phyloP scores from a whole-genome alignment of 1,140 invertebrate genomes.

The Drosophila ogumai region DNA sequence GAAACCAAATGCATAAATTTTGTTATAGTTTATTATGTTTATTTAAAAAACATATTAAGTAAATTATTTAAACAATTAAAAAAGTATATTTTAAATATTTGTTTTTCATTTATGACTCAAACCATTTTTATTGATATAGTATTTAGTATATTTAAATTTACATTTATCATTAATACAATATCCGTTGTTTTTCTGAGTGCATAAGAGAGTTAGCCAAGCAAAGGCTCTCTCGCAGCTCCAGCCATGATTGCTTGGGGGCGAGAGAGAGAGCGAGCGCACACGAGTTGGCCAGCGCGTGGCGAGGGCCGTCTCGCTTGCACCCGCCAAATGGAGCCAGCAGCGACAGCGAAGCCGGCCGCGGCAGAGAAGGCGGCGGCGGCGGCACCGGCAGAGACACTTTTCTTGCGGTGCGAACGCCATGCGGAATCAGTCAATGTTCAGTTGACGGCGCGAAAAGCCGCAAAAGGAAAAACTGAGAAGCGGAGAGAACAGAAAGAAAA shows the following conservation, averaged over 20 bases:
- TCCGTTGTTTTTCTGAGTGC: background rate
- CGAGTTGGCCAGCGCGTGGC: conserved; percentile 8
- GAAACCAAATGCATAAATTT: no score
- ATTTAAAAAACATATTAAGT: no score
- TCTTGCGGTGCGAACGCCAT: conserved; percentile 76
- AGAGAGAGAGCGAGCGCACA: conserved; percentile 17
- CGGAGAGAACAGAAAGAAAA: background rate
- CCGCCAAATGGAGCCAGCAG: conserved; percentile 10
- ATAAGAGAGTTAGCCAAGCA: background rate
- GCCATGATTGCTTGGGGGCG: conserved; percentile 23
- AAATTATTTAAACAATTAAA: no score
- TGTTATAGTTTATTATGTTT: no score
- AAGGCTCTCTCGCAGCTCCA: conserved; percentile 7
- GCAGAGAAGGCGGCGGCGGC: conserved; percentile 10
- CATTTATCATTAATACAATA: rapidly evolving
- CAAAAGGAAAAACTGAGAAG: background rate
- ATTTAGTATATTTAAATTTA: background rate
- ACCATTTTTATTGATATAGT: background rate
- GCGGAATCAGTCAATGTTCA: conserved; percentile 81
- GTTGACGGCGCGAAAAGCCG: conserved; percentile 78
- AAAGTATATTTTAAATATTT: background rate
- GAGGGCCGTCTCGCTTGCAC: conserved; percentile 26
- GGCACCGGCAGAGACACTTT: conserved; percentile 58
- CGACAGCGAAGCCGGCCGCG: conserved; percentile 37
- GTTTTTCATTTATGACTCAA: no score